phyloP scores from a whole-genome alignment of 1,140 invertebrate species.

The Drosophila hydei region DNA sequence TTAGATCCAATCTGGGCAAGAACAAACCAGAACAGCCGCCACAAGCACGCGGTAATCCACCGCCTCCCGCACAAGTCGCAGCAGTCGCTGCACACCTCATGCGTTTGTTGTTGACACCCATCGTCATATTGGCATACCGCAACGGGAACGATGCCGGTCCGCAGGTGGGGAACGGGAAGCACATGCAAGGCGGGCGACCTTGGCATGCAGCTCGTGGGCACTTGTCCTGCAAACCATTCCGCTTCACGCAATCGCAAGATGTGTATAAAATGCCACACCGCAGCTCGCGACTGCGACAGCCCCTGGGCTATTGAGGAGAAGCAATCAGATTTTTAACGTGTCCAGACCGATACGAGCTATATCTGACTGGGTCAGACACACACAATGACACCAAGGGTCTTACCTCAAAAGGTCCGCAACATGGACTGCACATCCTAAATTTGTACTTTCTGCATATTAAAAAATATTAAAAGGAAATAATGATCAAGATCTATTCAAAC shows the following conservation, averaged over 20 bases:
- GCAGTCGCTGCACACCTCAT: constrained; percentile 67
- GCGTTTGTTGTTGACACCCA: constrained; percentile 78
- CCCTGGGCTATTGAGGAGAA: constrained; percentile 57
- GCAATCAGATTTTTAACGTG: not conserved
- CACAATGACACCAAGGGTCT: too few species aligned
- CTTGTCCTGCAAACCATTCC: constrained; percentile 91
- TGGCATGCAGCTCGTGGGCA: constrained; percentile 88
- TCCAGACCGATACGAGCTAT: too few species aligned
- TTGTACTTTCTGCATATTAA: constrained; percentile 34
- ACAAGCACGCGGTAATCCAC: constrained; percentile 34
- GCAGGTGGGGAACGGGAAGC: constrained; percentile 88
- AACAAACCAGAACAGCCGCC: constrained; percentile 36
- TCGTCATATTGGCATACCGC: constrained; percentile 77
- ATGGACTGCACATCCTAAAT: constrained; percentile 69
- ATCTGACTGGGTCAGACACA: too few species aligned
- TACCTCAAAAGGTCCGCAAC: constrained; percentile 78
- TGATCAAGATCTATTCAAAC: not conserved
- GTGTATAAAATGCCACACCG: constrained; percentile 87
- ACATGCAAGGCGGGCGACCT: constrained; percentile 88
- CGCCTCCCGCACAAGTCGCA: constrained; percentile 49
- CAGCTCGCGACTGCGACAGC: constrained; percentile 88
- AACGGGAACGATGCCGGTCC: constrained; percentile 73
- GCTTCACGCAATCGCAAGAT: constrained; percentile 89
- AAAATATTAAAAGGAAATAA: constrained; percentile 3
- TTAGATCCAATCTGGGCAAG: not conserved